Base-by-base conservation (phyloP, 2,888 invertebrate genomes). In the Cenopis cana region DNA sequence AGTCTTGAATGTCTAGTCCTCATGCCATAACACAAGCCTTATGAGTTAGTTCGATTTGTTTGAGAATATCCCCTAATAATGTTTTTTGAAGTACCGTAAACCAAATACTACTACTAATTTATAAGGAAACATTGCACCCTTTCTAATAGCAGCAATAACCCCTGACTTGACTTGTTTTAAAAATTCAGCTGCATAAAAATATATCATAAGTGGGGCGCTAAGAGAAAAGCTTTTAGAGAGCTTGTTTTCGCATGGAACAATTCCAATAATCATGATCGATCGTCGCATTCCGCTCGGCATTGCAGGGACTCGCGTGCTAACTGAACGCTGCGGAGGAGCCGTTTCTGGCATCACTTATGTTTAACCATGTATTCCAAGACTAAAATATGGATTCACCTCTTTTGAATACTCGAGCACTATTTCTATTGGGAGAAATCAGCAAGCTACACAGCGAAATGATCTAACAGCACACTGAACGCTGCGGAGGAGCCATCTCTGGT, bases 261-360 rank as follows among this genome's bases (percentile, higher is more conserved):
- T 66, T 56, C 65, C 65, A 66, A 65, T 55, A 65, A 41, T 66
- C 56, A 46, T 46, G 18, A 66, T 66, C 65, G 56, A 66, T 66
- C 41, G 54, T 66, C 65, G 65, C 65, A 46, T 52, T 56, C 41
- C 55, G 46, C 46, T 56, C 41, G 46, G 65, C 65, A 56, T 29
- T 66, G 65, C 65, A 20, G 64, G 20, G 36, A 52, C 62, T 52
- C 52, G 50, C 38, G 36, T 36, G 20, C 14, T 1, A 18, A 36
- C 33, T 52, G 36, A 64, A 54, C 52, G 14, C 14, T 38, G 38
- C 64, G 64, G 24, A 38, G 50, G 6, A 24, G 14, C 14, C 14
- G 12, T 36, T 61, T 33, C 12, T 29, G 33, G 18, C 2, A 38
- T 38, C n/a, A n/a, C 17, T 52, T 20, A 54, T 33, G 33, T 33